Evolutionary conservation across 2,113 vertebrate species (phyloP), one percentile per base, ranked within the genome.

Genomic region (Carollia perspicillata): DNA sequence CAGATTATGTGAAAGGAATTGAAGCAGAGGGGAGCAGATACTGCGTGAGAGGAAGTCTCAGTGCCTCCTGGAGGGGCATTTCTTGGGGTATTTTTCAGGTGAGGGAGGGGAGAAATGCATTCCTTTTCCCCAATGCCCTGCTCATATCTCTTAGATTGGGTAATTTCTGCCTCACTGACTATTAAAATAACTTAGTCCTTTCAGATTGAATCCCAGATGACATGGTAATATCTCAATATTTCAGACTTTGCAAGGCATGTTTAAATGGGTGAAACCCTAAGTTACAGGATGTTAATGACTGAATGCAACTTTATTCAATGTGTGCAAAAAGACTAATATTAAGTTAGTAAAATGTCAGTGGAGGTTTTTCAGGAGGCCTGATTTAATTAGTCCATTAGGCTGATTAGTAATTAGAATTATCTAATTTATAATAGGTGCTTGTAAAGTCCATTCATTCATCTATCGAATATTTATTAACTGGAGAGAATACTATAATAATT

Each of bases 361-460:
- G 42, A 79, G n/a, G 23, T 22, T 95, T 58, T 95, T 89, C 11
- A 78, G 10, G 63, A n/a, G 22, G 0, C 40, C 35, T 91, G n/a
- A 78, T 72, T 74, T 85, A 85, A 89, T 77, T 28, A 86, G 26
- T 71, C 26, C 6, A 40, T 71, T 83, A 87, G 80, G 37, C 81
- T 79, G 74, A 97, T 92, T 69, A 49, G 28, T 65, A 90, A 79
- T 89, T 85, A 94, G 63, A 94, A 79, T 68, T 66, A 87, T 74
- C 71, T 10, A 17, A 51, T 84, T 37, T 89, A 10, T 89, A 81
- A 80, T 80, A 37, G 33, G 23, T 71, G 30, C 51, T 86, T 89
- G 2, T 89, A 66, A 94, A 89, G 13, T 85, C 5, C 40, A 22
- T 44, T 28, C 18, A 53, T 85, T 93, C 13, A 51, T 85, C 80